These are phyloP conservation scores for Helicoverpa zea DNA, from an alignment of 1,140 invertebrate species.

Conservation along the genomic window DNA sequence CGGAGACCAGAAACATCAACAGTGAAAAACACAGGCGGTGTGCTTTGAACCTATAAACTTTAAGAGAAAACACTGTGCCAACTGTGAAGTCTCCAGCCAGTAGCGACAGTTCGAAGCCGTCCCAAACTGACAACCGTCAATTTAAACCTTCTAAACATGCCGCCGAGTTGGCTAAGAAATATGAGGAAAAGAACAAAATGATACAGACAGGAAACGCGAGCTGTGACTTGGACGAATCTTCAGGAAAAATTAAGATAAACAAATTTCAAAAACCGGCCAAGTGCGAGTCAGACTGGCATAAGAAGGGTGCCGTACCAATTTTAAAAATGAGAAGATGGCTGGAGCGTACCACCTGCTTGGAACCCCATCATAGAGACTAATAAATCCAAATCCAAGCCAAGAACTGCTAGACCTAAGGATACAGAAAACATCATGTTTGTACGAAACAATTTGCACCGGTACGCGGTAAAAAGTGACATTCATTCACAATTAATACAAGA, in stretches of 20 bases:
- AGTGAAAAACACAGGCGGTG: conserved; percentile 31
- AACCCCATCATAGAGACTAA: no score
- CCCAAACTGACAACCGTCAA: conserved; percentile 3
- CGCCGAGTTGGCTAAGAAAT: conserved; percentile 62
- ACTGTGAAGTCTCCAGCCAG: not conserved
- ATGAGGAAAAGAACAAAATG: conserved; percentile 54
- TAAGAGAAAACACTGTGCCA: conserved; percentile 56
- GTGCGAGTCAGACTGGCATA: no score
- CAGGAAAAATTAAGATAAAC: conserved; percentile 57
- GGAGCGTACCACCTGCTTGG: no score
- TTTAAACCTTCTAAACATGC: conserved; percentile 66
- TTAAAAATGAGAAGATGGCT: no score
- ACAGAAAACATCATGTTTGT: no score
- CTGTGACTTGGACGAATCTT: conserved; percentile 60
- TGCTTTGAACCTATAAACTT: conserved; percentile 66
- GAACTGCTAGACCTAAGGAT: no score
- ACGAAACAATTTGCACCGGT: no score
- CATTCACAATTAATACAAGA: no score
- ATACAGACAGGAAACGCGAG: conserved; percentile 27
- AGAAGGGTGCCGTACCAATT: no score
- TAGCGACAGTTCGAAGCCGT: conserved; percentile 24
- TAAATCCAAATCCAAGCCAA: no score
- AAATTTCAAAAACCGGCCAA: no score
- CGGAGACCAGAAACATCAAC: conserved; percentile 44
- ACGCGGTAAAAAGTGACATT: no score